Evolutionary conservation across 2,797 vertebrate genomes (phyloP).

Genomic region (Tamandua tetradactyla): DNA sequence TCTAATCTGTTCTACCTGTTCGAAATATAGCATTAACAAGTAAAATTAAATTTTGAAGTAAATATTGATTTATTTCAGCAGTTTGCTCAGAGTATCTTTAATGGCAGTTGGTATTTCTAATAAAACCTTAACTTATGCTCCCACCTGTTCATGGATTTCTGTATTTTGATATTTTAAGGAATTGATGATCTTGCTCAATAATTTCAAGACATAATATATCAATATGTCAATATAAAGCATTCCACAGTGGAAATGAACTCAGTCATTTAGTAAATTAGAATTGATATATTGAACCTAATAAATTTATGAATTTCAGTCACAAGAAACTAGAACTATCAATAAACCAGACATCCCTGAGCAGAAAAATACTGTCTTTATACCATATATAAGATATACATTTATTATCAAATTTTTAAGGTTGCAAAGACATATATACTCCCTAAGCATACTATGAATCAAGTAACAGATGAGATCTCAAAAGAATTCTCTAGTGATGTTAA

Average conservation of each 20-base stretch:
- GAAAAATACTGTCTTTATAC: not conserved
- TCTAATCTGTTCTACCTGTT: not conserved
- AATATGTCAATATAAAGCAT: not conserved
- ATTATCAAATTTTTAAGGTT: not conserved
- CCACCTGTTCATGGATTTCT: not conserved
- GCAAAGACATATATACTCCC: not conserved
- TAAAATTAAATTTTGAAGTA: not conserved
- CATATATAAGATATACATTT: not conserved
- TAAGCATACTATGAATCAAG: not conserved
- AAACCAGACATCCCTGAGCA: not conserved
- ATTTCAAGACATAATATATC: not conserved
- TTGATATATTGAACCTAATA: not conserved
- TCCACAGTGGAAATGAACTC: not conserved
- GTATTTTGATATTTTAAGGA: not conserved
- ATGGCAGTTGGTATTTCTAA: not conserved
- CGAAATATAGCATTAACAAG: not conserved
- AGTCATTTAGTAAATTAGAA: not conserved
- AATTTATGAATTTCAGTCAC: not conserved
- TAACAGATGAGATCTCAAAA: not conserved
- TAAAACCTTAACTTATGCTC: not conserved
- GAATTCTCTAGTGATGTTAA: not conserved
- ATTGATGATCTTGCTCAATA: not conserved
- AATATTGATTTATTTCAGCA: not conserved
- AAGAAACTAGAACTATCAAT: not conserved
- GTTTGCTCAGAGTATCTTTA: not conserved